These are phyloP conservation scores for Hermaeophaga mercurialis DNA, from an alignment of 2,888 invertebrate genomes.

Conservation along the genomic window DNA sequence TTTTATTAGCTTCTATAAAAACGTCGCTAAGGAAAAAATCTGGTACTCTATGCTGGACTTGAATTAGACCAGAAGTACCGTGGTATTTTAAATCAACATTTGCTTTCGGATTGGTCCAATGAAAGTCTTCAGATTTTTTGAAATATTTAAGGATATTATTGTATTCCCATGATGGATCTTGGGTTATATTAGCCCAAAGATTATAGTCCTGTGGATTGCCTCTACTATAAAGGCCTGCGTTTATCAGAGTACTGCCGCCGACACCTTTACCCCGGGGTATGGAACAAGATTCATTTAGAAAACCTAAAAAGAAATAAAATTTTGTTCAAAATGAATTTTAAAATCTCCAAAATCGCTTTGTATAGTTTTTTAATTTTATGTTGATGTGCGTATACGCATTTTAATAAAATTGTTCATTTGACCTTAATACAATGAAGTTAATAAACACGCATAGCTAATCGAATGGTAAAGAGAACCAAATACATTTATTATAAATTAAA, in stretches of 20 bases:
- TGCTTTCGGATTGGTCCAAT: conserved; percentile 20
- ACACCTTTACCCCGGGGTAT: conserved; percentile 67
- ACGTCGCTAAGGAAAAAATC: not conserved
- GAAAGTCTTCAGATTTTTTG: conserved; percentile 21
- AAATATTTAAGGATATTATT: conserved; percentile 57
- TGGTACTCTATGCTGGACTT: conserved; percentile 56
- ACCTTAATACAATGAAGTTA: no score
- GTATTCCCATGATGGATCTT: conserved; percentile 57
- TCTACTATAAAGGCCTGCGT: conserved; percentile 84
- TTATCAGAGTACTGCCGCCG: conserved; percentile 81
- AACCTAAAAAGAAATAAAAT: no score
- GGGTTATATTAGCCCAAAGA: conserved; percentile 80
- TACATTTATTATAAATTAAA: no score
- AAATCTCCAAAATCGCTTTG: no score
- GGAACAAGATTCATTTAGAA: conserved; percentile 60
- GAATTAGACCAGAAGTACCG: conserved; percentile 48
- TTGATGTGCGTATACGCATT: no score
- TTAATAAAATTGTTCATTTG: no score
- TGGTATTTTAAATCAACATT: conserved; percentile 11
- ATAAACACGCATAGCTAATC: no score
- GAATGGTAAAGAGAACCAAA: no score
- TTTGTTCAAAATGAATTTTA: no score
- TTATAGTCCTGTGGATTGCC: conserved; percentile 84
- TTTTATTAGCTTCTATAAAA: not conserved
- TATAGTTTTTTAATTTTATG: no score